Evolutionary conservation across 2,113 vertebrate genomes (phyloP), one percentile per base, ranked within the genome.

Genomic region (Dicrurus megarhynchus): DNA sequence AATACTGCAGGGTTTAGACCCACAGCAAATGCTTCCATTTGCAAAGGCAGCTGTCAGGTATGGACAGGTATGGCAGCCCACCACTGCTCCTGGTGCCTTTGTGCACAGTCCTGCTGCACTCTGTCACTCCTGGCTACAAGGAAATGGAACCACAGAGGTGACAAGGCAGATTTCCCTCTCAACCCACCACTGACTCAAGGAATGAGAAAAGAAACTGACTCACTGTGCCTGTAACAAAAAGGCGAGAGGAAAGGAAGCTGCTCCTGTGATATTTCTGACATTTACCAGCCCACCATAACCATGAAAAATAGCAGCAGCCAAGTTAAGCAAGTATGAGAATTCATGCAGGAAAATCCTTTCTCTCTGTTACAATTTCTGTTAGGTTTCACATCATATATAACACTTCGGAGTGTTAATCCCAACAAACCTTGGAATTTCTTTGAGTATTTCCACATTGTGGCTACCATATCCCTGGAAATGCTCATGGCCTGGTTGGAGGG

Each of bases 11-110:
- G 42, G 20, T 16, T 42, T 3, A 19, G 33, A 11, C 13, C 23
- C 1, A 0, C 28, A 42, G 47, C 49, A 24, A 10, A n/a, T 1
- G 39, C 13, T 70, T 20, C 23, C 6, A 2, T 28, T 28, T 37
- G 28, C 57, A 26, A 20, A 82, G 57, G 53, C 69, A 44, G 37
- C 56, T 53, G 27, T 3, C 10, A 15, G 47, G 24, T 3, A 11
- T 0, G 13, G 39, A 32, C 17, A 24, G 70, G n/a, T 2, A 23
- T 8, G 8, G 9, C 60, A 32, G 52, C 35, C 79, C 39, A 2
- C 2, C 1, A 28, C 7, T 1, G 9, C 42, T 28, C 20, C 53
- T 3, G 27, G 3, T 20, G 27, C 42, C 86, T 63, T 27, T 20
- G 41, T 35, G 76, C 52, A 16, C 46, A 0, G 57, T 10, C 59